Percentiles rank a stretch among this genome's conserved stretches.
Conservation (phyloP, 2,113 vertebrate genomes). For the Chascanopsetta lugubris region DNA sequence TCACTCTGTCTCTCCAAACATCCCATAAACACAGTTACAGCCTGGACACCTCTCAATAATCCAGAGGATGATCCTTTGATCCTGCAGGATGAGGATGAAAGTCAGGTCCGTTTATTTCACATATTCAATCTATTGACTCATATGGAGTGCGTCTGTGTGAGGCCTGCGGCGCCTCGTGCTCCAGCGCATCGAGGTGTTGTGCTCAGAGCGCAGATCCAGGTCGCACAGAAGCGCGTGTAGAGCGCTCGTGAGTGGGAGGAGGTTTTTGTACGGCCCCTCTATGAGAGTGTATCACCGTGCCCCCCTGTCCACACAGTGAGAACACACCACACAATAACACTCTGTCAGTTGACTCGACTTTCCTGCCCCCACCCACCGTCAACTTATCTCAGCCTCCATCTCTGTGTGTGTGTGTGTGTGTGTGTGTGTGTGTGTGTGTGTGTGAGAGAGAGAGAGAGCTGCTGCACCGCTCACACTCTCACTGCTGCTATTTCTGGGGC, state of each 20-base stretch:
- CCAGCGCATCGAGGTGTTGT: not conserved
- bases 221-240: constrained; percentile 8
- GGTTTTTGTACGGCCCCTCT: constrained; percentile 91
- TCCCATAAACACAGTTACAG: not conserved
- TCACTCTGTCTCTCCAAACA: constrained; percentile 61
- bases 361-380: constrained; percentile 44
- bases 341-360: constrained; percentile 1
- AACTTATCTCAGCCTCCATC: constrained; percentile 70
- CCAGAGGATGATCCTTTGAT: constrained; percentile 11
- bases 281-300: constrained; percentile 87
- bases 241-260: constrained; percentile 36
- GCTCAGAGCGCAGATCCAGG: not conserved
- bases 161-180: too few relatives aligned
- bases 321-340: constrained; percentile 88
- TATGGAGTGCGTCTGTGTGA: too few relatives aligned
- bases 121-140: not conserved
- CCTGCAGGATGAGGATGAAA: not conserved
- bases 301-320: constrained; percentile 87
- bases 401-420: constrained; percentile 28
- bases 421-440: too few relatives aligned
- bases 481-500: constrained; percentile 78
- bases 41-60: not conserved
- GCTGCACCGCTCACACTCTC: constrained; percentile 35
- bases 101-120: not conserved
- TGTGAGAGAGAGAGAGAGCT: too few relatives aligned